These are phyloP conservation scores for Meleagris gallopavo DNA, from an alignment of 2,113 vertebrate species.

Conservation along the genomic window DNA sequence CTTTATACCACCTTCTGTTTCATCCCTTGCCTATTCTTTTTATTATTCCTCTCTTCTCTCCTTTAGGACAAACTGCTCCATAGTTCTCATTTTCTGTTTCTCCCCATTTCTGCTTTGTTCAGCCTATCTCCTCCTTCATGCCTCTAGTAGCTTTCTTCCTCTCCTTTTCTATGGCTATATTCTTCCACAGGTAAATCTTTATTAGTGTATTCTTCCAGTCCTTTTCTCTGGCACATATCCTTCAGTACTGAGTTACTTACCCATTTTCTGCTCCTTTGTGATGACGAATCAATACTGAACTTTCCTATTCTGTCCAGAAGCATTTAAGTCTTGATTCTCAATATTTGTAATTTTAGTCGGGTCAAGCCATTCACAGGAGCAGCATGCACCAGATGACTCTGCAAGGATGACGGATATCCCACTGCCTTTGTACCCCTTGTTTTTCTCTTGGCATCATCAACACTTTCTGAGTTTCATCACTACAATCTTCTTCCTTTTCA, in stretches of 20 bases:
- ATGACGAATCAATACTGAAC: not conserved
- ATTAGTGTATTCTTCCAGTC: not conserved
- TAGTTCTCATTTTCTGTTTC: not conserved
- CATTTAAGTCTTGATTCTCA: not conserved
- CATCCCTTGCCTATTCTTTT: not conserved
- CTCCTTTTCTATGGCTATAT: not conserved
- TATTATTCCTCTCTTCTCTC: not conserved
- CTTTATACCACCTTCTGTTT: not conserved
- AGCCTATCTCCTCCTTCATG: not conserved
- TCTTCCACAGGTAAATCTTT: not conserved
- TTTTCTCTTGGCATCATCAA: not conserved
- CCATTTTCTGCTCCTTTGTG: not conserved
- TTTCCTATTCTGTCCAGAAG: not conserved
- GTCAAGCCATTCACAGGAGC: not conserved
- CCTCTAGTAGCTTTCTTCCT: not conserved
- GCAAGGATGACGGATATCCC: not conserved
- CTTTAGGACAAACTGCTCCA: not conserved
- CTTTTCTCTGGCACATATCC: not conserved
- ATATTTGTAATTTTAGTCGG: not conserved
- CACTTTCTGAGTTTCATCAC: not conserved
- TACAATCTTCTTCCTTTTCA: not conserved
- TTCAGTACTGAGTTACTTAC: not conserved
- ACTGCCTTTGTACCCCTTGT: not conserved
- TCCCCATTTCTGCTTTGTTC: not conserved
- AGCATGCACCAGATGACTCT: not conserved